Conservation (phyloP, 2,888 invertebrate species). For the Thera britannica region DNA sequence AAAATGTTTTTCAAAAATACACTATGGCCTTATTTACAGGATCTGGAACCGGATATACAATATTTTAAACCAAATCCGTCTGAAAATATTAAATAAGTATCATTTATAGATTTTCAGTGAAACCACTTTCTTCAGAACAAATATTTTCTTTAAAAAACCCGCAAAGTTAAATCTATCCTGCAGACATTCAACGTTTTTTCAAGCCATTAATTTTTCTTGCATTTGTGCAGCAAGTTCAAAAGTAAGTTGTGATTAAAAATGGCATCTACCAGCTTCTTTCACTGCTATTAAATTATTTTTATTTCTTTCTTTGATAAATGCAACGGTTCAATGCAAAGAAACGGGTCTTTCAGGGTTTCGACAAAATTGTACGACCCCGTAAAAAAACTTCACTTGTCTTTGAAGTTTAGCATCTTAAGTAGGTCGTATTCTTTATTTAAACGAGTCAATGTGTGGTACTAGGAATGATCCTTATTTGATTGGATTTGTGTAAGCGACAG, state of each 20-base stretch:
- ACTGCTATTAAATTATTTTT: not conserved
- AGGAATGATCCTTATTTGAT: slow-evolving; percentile 66
- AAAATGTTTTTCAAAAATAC: too few relatives aligned
- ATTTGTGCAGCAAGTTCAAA: slow-evolving; percentile 6
- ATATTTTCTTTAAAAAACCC: not conserved
- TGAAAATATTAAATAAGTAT: not conserved
- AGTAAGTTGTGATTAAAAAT: slow-evolving; percentile 10
- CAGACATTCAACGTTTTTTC: not conserved
- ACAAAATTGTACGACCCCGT: not conserved
- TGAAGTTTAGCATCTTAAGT: slow-evolving; percentile 32
- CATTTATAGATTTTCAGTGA: not conserved
- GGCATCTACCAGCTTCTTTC: slow-evolving; percentile 1
- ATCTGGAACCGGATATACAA: too few relatives aligned
- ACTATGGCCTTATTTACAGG: too few relatives aligned
- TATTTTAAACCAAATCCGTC: too few relatives aligned
- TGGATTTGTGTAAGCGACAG: slow-evolving; percentile 65
- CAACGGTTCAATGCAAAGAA: not conserved
- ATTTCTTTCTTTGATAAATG: not conserved
- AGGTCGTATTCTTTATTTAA: slow-evolving; percentile 62
- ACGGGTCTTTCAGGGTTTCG: not conserved
- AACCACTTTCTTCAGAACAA: not conserved
- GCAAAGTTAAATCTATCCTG: slow-evolving; percentile 5
- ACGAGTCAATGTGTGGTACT: slow-evolving; percentile 63
- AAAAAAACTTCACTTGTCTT: not conserved
- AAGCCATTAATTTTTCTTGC: slow-evolving; percentile 8